A percentile compares a stretch with the other conserved stretches of the same genome.
These are phyloP conservation scores for Hafferia zeledoni DNA, from an alignment of 2,797 vertebrate species.

Conservation along the genomic window DNA sequence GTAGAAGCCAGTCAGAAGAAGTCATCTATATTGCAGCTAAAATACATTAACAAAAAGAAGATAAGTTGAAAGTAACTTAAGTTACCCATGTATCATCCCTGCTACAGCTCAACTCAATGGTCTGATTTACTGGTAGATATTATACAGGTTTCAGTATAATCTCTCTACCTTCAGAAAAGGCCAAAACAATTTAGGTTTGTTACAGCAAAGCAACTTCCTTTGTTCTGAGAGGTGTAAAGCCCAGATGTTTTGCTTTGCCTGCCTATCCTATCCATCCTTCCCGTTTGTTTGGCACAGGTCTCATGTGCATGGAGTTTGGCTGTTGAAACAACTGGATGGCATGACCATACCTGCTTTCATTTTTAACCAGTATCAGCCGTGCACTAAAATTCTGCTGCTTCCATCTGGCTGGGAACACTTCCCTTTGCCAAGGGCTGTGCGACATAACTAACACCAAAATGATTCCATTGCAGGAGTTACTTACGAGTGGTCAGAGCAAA, in stretches of 20 bases:
- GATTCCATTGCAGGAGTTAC: background rate
- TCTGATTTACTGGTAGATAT: background rate
- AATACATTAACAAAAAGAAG: background rate
- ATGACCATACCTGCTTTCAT: accelerated
- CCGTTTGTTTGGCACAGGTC: background rate
- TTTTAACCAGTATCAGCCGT: background rate
- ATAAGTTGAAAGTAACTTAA: background rate
- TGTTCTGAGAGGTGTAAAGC: background rate
- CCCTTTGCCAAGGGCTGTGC: background rate
- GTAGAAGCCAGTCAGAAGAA: background rate
- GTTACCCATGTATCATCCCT: background rate
- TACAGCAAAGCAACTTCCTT: background rate
- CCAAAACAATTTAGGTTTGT: background rate
- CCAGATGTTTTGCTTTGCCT: background rate
- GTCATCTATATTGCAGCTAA: background rate
- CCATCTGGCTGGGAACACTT: background rate
- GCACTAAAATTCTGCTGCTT: background rate
- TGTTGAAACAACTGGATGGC: background rate
- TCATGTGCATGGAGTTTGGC: background rate
- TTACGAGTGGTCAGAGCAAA: background rate
- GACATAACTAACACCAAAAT: background rate
- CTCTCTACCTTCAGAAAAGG: background rate
- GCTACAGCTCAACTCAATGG: background rate
- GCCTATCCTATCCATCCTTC: background rate
- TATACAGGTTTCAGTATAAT: background rate